These are phyloP conservation scores for Psittacara wagleri DNA, from an alignment of 2,113 vertebrate species.

Conservation along the genomic window DNA sequence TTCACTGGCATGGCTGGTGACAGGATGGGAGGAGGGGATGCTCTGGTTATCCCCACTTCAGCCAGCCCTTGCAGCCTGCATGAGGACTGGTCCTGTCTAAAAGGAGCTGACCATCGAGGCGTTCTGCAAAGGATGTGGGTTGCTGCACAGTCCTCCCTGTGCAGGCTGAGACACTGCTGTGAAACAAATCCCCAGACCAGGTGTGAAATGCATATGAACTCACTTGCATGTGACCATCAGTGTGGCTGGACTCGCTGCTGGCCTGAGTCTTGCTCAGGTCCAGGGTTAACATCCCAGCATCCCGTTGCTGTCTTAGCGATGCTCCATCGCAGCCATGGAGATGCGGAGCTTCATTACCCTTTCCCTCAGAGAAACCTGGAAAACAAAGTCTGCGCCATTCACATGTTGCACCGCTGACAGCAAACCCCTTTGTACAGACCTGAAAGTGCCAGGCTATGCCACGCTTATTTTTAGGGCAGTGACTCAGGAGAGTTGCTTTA, in stretches of 20 bases:
- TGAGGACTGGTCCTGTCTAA: too few species aligned
- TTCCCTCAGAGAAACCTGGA: not conserved
- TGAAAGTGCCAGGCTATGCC: not conserved
- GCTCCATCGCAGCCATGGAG: not conserved
- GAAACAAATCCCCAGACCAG: accelerated
- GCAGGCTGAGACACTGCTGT: not conserved
- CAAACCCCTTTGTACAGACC: not conserved
- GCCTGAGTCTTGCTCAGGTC: not conserved
- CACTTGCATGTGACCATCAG: accelerated
- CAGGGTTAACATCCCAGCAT: not conserved
- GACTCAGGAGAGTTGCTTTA: not conserved
- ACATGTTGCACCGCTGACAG: accelerated
- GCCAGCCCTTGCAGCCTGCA: accelerated
- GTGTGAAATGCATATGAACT: accelerated
- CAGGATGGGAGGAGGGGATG: too few species aligned
- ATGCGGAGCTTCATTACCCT: accelerated
- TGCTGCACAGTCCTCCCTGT: not conserved
- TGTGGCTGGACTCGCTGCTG: accelerated
- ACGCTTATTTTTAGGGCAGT: not conserved
- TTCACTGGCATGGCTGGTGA: not conserved
- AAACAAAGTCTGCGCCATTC: not conserved
- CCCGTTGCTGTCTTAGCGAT: accelerated
- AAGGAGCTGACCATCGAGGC: accelerated
- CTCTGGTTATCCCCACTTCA: accelerated
- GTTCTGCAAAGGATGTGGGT: not conserved